phyloP scores from a whole-genome alignment of 2,113 vertebrate genomes.

The Myiagra hebetior region DNA sequence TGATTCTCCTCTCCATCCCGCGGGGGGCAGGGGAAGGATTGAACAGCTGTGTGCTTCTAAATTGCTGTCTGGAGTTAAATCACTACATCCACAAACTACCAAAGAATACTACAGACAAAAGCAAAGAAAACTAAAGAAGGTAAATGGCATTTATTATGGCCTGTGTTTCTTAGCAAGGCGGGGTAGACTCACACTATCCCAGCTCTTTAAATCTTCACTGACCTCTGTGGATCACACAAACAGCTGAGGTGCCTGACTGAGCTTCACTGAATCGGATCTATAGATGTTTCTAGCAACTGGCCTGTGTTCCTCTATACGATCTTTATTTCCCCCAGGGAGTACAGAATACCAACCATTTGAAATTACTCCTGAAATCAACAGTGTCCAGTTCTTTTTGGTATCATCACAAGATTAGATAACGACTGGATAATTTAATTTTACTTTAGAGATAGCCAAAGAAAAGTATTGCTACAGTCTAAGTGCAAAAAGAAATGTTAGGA shows the following conservation, averaged over 20 bases:
- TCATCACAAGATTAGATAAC: neutral
- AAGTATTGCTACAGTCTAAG: neutral
- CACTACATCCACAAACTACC: neutral
- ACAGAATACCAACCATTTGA: neutral
- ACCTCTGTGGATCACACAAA: neutral
- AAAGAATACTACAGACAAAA: neutral
- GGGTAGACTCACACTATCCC: neutral
- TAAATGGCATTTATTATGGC: neutral
- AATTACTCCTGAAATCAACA: neutral
- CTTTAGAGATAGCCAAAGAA: neutral
- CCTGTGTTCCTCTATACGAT: neutral
- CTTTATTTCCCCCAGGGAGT: neutral
- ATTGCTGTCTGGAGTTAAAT: neutral
- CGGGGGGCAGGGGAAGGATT: accelerated
- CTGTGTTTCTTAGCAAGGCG: neutral
- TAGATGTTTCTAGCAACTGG: neutral
- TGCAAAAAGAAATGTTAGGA: neutral
- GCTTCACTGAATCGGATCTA: neutral
- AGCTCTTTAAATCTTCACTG: neutral
- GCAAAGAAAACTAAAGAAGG: neutral
- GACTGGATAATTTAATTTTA: neutral
- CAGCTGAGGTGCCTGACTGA: neutral
- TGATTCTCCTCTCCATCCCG: neutral
- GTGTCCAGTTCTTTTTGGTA: neutral
- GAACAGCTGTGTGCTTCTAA: neutral